A percentile compares a stretch with the other conserved stretches of the same genome.
Evolutionary conservation across 2,797 vertebrate genomes (phyloP).

Genomic region (Trachops cirrhosus): DNA sequence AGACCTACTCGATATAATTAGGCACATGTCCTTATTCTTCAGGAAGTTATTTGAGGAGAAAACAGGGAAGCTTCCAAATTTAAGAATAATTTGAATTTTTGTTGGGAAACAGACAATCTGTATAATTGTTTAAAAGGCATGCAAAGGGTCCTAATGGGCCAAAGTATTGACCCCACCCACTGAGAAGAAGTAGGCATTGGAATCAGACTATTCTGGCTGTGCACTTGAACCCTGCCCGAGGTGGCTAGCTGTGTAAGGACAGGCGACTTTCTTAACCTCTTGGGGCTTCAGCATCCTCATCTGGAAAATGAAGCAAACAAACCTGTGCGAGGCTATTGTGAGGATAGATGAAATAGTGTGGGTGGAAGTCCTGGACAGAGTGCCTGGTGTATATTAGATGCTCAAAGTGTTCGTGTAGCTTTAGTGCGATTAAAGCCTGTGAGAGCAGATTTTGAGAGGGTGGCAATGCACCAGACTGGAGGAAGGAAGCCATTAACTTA

Average conservation of each 20-base stretch:
- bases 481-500: background rate
- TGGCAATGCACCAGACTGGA: background rate
- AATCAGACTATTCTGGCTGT: background rate
- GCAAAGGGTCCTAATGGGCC: background rate
- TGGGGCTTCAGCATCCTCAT: background rate
- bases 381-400: constrained; percentile 17
- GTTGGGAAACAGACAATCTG: background rate
- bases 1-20: background rate
- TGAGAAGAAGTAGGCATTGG: background rate
- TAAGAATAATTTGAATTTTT: constrained; percentile 24
- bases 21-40: background rate
- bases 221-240: background rate
- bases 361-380: constrained; percentile 34
- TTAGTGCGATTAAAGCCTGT: constrained; percentile 35
- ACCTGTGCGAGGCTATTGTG: background rate
- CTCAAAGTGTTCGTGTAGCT: constrained; percentile 12
- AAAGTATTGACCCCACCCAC: background rate
- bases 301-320: background rate
- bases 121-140: background rate
- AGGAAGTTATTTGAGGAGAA: constrained; percentile 19
- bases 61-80: background rate
- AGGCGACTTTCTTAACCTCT: background rate
- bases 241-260: background rate
- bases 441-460: constrained; percentile 49
- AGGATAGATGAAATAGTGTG: constrained; percentile 1